phyloP scores from a whole-genome alignment of 2,113 vertebrate species.

The Coracopsis vasa region DNA sequence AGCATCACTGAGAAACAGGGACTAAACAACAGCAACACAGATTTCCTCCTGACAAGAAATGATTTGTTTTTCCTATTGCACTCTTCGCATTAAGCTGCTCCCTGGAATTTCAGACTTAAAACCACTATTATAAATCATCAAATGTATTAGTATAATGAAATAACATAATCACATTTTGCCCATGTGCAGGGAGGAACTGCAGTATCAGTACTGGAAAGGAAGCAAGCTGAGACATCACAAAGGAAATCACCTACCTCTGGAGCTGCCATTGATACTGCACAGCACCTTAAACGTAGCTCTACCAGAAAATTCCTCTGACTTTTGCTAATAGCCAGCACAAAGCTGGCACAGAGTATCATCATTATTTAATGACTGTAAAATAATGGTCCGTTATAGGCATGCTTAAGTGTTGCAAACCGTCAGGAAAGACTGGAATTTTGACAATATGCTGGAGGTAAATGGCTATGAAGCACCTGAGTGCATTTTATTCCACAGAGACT shows the following conservation, averaged over 20 bases:
- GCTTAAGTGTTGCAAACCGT: not conserved
- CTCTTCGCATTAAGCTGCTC: not conserved
- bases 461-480: not conserved
- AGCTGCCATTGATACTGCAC: not conserved
- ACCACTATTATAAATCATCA: not conserved
- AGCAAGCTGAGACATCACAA: constrained; percentile 10
- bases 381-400: not conserved
- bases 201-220: not conserved
- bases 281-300: constrained; percentile 19
- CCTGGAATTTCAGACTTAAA: not conserved
- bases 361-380: constrained; percentile 49
- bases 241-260: constrained; percentile 4
- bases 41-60: not conserved
- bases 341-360: constrained; percentile 5
- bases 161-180: not conserved
- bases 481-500: not conserved
- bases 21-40: not conserved
- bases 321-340: constrained; percentile 24
- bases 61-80: not conserved
- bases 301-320: constrained; percentile 28
- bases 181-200: not conserved
- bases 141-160: not conserved
- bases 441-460: not conserved
- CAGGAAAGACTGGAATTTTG: constrained; percentile 8
- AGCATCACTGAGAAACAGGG: not conserved